Base-by-base conservation (phyloP, 2,113 vertebrate species). In the Oenanthe melanoleuca region DNA sequence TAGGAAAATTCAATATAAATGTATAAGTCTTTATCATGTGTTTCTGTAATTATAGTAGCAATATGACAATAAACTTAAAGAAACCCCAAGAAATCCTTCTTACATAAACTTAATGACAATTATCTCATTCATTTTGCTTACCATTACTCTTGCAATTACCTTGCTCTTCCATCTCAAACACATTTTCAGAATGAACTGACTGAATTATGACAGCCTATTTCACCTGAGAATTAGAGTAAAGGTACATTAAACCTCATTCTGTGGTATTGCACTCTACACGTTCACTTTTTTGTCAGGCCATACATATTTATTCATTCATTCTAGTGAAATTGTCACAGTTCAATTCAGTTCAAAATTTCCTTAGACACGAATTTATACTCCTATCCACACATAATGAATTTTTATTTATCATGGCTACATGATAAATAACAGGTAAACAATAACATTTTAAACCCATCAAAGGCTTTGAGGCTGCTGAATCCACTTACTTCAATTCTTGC, bases 201-300 rank as follows among this genome's bases (percentile, higher is more conserved):
- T 81, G 52, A 88, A 45, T 84, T 93, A 55, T 69, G 45, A 72
- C 24, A 53, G 24, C 2, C 11, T 65, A 56, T 85, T 92, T 74
- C 57, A 79, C 57, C 44, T 53, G 53, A 82, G 75, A 96, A 70
- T 81, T 79, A 49, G 33, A 79, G n/a, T 18, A 60, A 85, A 56
- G 22, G 20, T 67, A 67, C 24, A 53, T 14, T 85, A 87, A 89
- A 49, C 19, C 4, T 67, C 19, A 72, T 72, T 82, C 31, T 74
- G 10, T 57, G 42, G 18, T 40, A 60, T 31, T 55, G 7, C 2
- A 13, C 13, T 75, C n/a, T 34, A 20, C 6, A 71, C 12, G 0
- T 28, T 10, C 8, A 79, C 2, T 3, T 82, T 82, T 67, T 75
- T 82, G 60, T 28, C 13, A 67, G 12, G 13, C 28, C 19, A n/a